Conservation (phyloP, 2,113 vertebrate species). For the Manacus vitellinus region DNA sequence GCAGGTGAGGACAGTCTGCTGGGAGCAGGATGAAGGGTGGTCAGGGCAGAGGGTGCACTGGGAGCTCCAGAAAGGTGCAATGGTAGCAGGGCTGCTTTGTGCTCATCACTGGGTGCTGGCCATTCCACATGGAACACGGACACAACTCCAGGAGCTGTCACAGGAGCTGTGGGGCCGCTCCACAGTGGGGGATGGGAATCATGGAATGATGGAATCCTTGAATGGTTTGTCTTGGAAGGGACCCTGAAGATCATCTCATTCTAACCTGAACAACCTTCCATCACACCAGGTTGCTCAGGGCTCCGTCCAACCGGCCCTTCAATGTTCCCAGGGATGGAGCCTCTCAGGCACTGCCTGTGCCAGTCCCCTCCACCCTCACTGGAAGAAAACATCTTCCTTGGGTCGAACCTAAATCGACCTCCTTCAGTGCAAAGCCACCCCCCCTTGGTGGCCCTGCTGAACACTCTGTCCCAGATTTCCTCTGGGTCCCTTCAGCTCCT, state of each 20-base stretch:
- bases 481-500: not conserved
- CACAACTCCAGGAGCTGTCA: no score
- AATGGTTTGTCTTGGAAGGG: not conserved
- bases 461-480: not conserved
- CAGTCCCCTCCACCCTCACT: not conserved
- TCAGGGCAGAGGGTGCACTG: no score
- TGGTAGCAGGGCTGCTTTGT: no score
- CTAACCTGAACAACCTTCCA: not conserved
- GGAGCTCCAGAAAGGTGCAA: no score
- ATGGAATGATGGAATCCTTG: not conserved
- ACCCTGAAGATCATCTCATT: not conserved
- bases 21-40: no score
- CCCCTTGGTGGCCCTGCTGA: not conserved
- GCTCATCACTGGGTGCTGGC: no score
- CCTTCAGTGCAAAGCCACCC: rapidly evolving
- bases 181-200: not conserved
- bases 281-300: not conserved
- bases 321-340: not conserved
- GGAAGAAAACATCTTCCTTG: rapidly evolving
- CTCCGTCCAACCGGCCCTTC: not conserved
- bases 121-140: not conserved
- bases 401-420: not conserved
- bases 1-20: not conserved
- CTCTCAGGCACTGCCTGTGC: not conserved
- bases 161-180: no score